Base-by-base conservation (phyloP, 2,113 vertebrate species). In the Cheilinus undulatus region DNA sequence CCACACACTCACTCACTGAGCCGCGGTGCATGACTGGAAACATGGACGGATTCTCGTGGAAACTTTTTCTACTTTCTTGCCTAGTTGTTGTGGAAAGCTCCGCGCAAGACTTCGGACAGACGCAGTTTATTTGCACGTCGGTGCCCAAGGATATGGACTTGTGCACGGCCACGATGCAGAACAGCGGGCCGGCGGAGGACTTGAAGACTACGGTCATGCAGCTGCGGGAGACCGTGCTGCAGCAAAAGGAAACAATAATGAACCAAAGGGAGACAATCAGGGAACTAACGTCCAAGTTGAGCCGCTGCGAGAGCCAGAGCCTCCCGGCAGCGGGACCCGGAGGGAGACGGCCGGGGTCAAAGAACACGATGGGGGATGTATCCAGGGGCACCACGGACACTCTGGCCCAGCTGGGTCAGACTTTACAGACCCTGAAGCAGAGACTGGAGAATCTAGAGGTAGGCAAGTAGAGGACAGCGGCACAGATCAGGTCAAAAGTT, bases 181-280 rank as follows among this genome's bases (percentile, higher is more conserved):
- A 94, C 84, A 92, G 92, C 85, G 96, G 96, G 7, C 92, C 95
- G 32, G 93, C 94, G n/a, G 97, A 98, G 83, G 96, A 98, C 89
- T 90, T 97, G 90, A 95, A 96, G 88, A 95, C 92, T 81, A 96
- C 92, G 20, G 96, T 98, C 69, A 93, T 96, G 89, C 97, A 98
- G 88, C 95, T 99, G 69, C 93, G 97, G 64, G 97, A 99, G 82
- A 98, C 96, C 3, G 97, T 98, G 86, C 94, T 98, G 85, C 97
- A 98, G 93, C 97, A 98, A 71, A 97, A 97, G 77, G 97, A 99
- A 87, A 98, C 97, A 85, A 98, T 99, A 64, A 95, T 97, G 92
- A 96, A 95, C 89, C 97, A 99, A 69, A 96, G 95, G 82, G 97
- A 99, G 76, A 97, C 97, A 22, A 99, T 99, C 89, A 93, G 95